Evolutionary conservation across 1,140 invertebrate species (phyloP), one percentile per base, ranked within the genome.

Genomic region (Hermetia illucens): DNA sequence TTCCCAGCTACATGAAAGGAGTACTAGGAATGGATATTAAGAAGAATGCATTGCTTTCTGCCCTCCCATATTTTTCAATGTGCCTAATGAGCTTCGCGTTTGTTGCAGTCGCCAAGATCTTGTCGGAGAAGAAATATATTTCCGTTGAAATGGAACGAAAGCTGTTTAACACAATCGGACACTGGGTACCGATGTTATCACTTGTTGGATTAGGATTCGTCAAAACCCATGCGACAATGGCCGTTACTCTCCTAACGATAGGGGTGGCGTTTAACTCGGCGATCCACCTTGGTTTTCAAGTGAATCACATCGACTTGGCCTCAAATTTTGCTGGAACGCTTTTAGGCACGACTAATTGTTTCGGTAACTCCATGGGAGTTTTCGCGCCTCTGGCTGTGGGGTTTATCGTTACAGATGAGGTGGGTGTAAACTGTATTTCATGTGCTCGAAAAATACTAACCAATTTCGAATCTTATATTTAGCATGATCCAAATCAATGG

Each of bases 1-100:
- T 94, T 50, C 90, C 91, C 0, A 80, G 73, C 1, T 96, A 88
- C 51, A 77, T 95, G 68, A 74, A 75, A 13, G 68, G 74, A 41
- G 74, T 91, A 1, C 65, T 94, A 2, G 63, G 74, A 31, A 82
- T 81, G 38, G 64, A 90, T 41, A 74, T 92, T 6, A 68, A 75
- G 57, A 53, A 69, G 12, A 77, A 77, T 51, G 79, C 80, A 18
- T 49, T 71, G 27, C 48, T 77, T 17, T 74, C 80, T 19, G 77
- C 83, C 0, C 50, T 87, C 8, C 86, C 86, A 2, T 90, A 90
- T 51, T 50, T 79, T 3, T 65, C 63, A 0, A 75, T 78, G 64
- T 78, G 73, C 65, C 36, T 80, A 2, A 45, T 75, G 10, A 73
- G 74, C 38, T 70, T 81, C 27, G 61, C 71, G 2, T 57, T 75